Evolutionary conservation across 2,113 vertebrate genomes (phyloP), one percentile per base, ranked within the genome.

Genomic region (Salminus brasiliensis): DNA sequence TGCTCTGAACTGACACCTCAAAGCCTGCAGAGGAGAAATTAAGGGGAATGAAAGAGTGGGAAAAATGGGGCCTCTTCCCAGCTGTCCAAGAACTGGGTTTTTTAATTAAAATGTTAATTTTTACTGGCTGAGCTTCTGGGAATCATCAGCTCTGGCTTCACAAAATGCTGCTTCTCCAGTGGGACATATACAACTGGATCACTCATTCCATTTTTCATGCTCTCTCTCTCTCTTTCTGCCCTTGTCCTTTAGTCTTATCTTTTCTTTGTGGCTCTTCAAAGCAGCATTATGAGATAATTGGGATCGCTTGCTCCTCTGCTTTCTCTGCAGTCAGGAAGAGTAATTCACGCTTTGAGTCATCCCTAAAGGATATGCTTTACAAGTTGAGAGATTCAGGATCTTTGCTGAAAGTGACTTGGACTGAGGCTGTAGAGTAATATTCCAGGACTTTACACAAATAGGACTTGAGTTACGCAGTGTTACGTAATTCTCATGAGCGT

Each of bases 81-180:
- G 81, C 85, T 88, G 88, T 87, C 90, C 89, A 23, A 85, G 88
- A 88, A 59, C 13, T 83, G 85, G 87, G 91, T 88, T 91, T 88
- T 91, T 91, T 90, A 91, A 92, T 92, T 92, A 92, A 92, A 92
- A 89, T 86, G 89, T 87, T 86, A 88, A n/a, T 91, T 91, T 88
- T 90, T 84, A 86, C 86, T 70, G 82, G 88, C 88, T 90, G 81
- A 83, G 87, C 91, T 87, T 85, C 76, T 90, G 87, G 88, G 88
- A 91, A 91, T 92, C 87, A 86, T 89, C 72, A 86, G 82, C 79
- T 81, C 85, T 91, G 90, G 92, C 88, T 90, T 94, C 88, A 92
- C 82, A 74, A 89, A 89, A 34, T 16, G 23, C 4, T 92, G 90
- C 91, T 92, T 92, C 91, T 87, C 88, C 79, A 72, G 59, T 71